Conservation (phyloP, 2,113 vertebrate species). For the Mastomys natalensis region DNA sequence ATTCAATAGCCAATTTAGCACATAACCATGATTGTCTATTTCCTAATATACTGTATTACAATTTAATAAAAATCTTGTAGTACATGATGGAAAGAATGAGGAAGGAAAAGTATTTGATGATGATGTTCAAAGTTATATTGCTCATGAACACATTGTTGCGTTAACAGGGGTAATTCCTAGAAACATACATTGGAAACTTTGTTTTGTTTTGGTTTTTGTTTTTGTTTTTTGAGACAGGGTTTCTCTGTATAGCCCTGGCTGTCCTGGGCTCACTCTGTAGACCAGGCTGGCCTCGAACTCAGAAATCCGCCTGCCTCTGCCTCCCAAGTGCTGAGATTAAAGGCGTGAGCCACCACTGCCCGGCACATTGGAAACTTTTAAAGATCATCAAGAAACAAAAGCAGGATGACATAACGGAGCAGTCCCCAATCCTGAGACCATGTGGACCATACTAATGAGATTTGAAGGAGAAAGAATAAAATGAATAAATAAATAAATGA, state of each 20-base stretch:
- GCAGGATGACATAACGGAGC: neutral
- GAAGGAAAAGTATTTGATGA: constrained; percentile 34
- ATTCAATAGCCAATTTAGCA: neutral
- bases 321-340: no score
- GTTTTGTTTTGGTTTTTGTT: no score
- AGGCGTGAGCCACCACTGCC: no score
- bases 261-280: no score
- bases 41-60: neutral
- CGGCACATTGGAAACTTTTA: constrained; percentile 11
- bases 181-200: constrained; percentile 28
- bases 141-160: neutral
- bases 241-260: no score
- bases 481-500: neutral
- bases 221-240: no score
- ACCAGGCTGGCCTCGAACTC: no score
- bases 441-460: neutral
- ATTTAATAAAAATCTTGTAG: neutral
- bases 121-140: constrained; percentile 7
- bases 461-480: neutral
- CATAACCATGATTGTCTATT: neutral
- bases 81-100: constrained; percentile 16
- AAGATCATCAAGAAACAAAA: neutral
- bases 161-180: constrained; percentile 23
- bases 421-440: no score
- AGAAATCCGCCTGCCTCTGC: no score